Conservation (phyloP, 2,888 invertebrate genomes). For the Cataglyphis altisquamis region DNA sequence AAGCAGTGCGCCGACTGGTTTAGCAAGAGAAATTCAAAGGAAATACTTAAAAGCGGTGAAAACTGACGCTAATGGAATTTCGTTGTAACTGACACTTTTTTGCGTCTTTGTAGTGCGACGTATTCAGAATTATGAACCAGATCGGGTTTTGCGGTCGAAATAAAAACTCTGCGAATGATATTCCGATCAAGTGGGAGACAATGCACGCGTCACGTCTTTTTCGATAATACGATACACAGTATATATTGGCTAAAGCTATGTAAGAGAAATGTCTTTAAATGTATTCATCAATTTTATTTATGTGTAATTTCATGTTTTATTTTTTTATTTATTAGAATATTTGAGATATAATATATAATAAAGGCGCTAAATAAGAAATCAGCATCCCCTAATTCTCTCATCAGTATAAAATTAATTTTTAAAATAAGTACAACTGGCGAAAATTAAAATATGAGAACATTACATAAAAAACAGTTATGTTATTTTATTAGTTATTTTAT, state of each 20-base stretch:
- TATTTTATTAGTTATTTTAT: not conserved
- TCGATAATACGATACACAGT: slow-evolving; percentile 13
- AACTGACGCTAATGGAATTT: slow-evolving; percentile 72
- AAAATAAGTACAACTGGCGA: not conserved
- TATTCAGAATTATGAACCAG: slow-evolving; percentile 52
- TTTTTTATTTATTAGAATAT: not conserved
- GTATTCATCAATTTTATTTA: not conserved
- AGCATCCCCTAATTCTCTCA: not conserved
- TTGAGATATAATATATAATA: not conserved
- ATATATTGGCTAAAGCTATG: slow-evolving; percentile 21
- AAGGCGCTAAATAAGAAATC: not conserved
- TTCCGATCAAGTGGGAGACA: slow-evolving; percentile 40
- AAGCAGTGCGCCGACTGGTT: slow-evolving; percentile 67
- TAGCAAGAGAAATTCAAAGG: slow-evolving; percentile 71
- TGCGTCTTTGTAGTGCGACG: slow-evolving; percentile 52
- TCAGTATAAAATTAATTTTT: not conserved
- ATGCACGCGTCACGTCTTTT: slow-evolving; percentile 21
- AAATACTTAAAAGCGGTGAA: slow-evolving; percentile 66
- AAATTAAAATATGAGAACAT: not conserved
- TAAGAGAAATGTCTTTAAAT: slow-evolving; percentile 1
- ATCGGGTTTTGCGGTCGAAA: slow-evolving; percentile 56
- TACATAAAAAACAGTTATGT: not conserved
- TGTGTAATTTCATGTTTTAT: not conserved
- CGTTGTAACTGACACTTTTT: slow-evolving; percentile 69
- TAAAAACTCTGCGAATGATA: slow-evolving; percentile 49